Base-by-base conservation (phyloP, 1,140 invertebrate species). In the Drosophila melanica region DNA sequence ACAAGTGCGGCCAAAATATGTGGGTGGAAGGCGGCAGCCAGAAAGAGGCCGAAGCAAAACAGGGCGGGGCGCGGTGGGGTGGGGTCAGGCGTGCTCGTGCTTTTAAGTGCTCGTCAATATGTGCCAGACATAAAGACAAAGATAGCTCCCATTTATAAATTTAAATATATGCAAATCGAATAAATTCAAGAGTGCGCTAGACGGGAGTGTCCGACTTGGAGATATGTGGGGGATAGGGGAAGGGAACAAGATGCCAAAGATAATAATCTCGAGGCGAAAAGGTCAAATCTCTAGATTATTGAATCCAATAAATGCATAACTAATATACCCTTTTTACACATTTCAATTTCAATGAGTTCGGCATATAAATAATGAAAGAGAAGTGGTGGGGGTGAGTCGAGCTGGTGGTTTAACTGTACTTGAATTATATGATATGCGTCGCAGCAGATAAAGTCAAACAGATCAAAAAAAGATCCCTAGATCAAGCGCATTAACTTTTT, bases 91-190 rank as follows among this genome's bases (percentile, higher is more conserved):
- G 18, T 12, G 6, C n/a, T n/a, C n/a, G n/a, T 63, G 35, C 35
- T 63, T 42, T 62, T 45, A 62, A 64, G 60, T 64, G 60, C 30
- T 14, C 39, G n/a, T 58, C 35, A 54, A 39, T 39, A 41, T 54
- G 14, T 39, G 50, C 7, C 37, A 33, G n/a, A 2, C 11, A 45
- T 58, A 6, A 41, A 41, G 39, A 7, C 39, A 41, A 41, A 41
- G 39, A n/a, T 41, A n/a, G 5, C 39, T n/a, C n/a, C 6, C n/a
- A 7, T 14, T 11, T 3, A 41, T 14, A 37, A 11, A 37, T 37
- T 11, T 37, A 37, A 11, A 37, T 44, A 18, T 18, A 44, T 10
- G 8, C 6, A 18, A 42, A 2, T 27, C 30, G 8, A 33, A 7
- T 33, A 33, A 33, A 6, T 20, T 20, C 20, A 20, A 20, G 20